These are phyloP conservation scores for Pollimyrus isidori DNA, from an alignment of 2,113 vertebrate species.

Conservation along the genomic window DNA sequence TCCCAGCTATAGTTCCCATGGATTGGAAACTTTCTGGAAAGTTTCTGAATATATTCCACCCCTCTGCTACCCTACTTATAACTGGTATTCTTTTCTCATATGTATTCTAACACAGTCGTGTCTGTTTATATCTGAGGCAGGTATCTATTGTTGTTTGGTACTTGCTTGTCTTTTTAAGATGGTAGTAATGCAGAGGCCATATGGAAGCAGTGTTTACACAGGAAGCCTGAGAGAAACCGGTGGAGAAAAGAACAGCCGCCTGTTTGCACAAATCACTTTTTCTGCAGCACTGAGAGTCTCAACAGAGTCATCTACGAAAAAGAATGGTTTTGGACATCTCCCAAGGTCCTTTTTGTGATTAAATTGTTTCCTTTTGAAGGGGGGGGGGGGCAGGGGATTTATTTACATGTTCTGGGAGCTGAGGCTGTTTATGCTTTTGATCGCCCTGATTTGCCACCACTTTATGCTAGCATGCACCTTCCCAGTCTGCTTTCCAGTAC, in stretches of 20 bases:
- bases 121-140: background rate
- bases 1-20: too few species aligned
- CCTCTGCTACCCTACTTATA: background rate
- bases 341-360: slow-evolving; percentile 13
- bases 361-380: slow-evolving; percentile 1
- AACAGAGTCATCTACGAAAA: slow-evolving; percentile 5
- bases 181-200: background rate
- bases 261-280: slow-evolving; percentile 41
- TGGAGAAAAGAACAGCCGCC: background rate
- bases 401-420: background rate
- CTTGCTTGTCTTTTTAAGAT: background rate
- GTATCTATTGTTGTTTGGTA: background rate
- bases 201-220: slow-evolving; percentile 21
- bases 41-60: too few species aligned
- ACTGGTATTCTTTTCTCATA: background rate
- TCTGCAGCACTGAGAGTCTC: background rate
- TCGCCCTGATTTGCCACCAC: background rate
- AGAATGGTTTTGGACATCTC: background rate
- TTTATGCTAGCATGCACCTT: background rate
- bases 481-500: background rate
- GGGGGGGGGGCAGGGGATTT: background rate
- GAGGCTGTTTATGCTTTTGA: background rate
- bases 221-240: background rate
- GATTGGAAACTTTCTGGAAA: too few species aligned
- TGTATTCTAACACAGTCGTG: too few species aligned